phyloP scores from a whole-genome alignment of 2,113 vertebrate species.

The Festucalex cinctus region DNA sequence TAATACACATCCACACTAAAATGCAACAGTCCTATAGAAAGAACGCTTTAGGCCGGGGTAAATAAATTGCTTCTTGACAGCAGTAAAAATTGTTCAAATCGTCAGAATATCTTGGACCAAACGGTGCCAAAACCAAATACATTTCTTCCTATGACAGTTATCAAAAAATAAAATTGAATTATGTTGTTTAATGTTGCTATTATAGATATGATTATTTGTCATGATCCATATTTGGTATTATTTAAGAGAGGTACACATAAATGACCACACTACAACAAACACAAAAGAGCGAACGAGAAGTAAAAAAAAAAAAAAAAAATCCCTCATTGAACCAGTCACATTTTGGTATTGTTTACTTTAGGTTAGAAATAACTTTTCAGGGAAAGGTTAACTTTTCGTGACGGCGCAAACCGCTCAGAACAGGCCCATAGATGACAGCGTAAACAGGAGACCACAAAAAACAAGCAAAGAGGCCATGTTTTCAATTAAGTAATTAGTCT shows the following conservation, averaged over 20 bases:
- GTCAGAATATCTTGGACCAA: too few relatives aligned
- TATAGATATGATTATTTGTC: too few relatives aligned
- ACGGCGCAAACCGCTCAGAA: too few relatives aligned
- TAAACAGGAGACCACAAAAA: slow-evolving; percentile 1
- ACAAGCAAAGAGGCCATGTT: slow-evolving; percentile 15
- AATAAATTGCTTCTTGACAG: too few relatives aligned
- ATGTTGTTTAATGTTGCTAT: too few relatives aligned
- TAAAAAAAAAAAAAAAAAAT: not conserved
- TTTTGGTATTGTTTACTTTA: not conserved
- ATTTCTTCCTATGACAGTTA: too few relatives aligned
- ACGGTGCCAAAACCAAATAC: too few relatives aligned
- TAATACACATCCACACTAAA: too few relatives aligned
- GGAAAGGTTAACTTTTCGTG: slow-evolving; percentile 1
- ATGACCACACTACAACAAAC: not conserved
- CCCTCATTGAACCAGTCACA: not conserved
- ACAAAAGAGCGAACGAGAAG: not conserved
- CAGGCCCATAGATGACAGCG: slow-evolving; percentile 10
- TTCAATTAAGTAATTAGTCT: slow-evolving; percentile 40
- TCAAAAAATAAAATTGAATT: too few relatives aligned
- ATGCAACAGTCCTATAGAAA: too few relatives aligned
- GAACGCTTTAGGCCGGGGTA: too few relatives aligned
- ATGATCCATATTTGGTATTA: not conserved
- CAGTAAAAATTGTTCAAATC: too few relatives aligned
- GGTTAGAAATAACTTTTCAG: slow-evolving; percentile 9
- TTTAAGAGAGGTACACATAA: not conserved